Evolutionary conservation across 2,888 invertebrate genomes (phyloP).

Genomic region (Drosophila nr. medialis): DNA sequence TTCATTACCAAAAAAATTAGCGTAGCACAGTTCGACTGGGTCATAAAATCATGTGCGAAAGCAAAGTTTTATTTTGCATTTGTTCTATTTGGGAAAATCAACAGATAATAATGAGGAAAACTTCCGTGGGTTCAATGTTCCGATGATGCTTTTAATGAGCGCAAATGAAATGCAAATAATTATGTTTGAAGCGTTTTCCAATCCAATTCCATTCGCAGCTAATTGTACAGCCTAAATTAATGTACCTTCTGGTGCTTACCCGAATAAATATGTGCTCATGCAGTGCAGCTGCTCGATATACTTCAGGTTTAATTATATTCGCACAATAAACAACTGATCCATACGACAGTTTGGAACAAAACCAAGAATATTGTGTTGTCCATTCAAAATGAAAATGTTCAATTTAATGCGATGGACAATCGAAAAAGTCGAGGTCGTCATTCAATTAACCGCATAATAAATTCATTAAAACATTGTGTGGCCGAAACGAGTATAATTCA

Average conservation of each 20-base stretch:
- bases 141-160: constrained; percentile 52
- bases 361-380: constrained; percentile 51
- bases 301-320: constrained; percentile 7
- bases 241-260: constrained; percentile 22
- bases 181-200: constrained; percentile 46
- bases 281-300: constrained; percentile 1
- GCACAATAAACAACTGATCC: not conserved
- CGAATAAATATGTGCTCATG: constrained; percentile 52
- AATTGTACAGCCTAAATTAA: constrained; percentile 51
- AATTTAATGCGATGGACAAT: constrained; percentile 44
- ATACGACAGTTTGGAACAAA: constrained; percentile 32
- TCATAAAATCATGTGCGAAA: constrained; percentile 48
- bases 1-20: constrained; percentile 66
- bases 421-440: constrained; percentile 20
- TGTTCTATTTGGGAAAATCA: constrained; percentile 37
- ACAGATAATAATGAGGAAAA: constrained; percentile 15
- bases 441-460: constrained; percentile 55
- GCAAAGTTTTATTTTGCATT: constrained; percentile 5
- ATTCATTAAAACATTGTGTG: constrained; percentile 40
- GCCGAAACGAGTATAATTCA: constrained; percentile 20
- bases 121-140: constrained; percentile 55
- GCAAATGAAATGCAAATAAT: constrained; percentile 57
- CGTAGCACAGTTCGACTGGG: constrained; percentile 36
- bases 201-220: constrained; percentile 57
- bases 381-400: constrained; percentile 64